Percentiles rank a stretch among this genome's conserved stretches.
These are phyloP conservation scores for Gymnarchus niloticus DNA, from an alignment of 2,113 vertebrate genomes.

Conservation along the genomic window DNA sequence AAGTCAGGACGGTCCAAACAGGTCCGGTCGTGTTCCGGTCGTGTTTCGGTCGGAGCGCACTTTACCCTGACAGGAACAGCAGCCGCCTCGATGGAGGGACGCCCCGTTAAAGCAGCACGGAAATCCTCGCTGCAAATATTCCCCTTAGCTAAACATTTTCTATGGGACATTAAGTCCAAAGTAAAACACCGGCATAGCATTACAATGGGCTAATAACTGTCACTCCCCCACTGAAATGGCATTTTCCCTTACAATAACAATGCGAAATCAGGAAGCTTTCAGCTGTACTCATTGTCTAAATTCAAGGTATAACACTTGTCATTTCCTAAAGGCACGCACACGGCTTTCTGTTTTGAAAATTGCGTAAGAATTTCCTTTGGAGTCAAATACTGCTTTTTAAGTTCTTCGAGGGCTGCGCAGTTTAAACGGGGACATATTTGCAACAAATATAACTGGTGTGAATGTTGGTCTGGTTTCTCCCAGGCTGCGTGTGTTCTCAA, in stretches of 20 bases:
- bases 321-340: background rate
- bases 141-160: constrained; percentile 25
- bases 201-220: constrained; percentile 17
- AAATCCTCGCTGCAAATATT: constrained; percentile 21
- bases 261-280: background rate
- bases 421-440: background rate
- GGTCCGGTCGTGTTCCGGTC: background rate
- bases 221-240: constrained; percentile 7
- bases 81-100: background rate
- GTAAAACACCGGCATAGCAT: constrained; percentile 20
- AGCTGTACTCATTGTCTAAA: background rate
- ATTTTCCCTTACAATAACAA: constrained; percentile 2
- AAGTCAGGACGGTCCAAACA: background rate
- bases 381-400: background rate
- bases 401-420: background rate
- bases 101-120: background rate
- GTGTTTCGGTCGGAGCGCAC: background rate
- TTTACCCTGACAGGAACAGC: background rate
- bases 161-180: constrained; percentile 24
- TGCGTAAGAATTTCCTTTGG: background rate
- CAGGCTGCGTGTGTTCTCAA: background rate
- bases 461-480: background rate
- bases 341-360: background rate
- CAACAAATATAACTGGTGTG: background rate
- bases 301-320: background rate